Evolutionary conservation across 2,113 vertebrate genomes (phyloP).

Genomic region (Callionymus lyra): DNA sequence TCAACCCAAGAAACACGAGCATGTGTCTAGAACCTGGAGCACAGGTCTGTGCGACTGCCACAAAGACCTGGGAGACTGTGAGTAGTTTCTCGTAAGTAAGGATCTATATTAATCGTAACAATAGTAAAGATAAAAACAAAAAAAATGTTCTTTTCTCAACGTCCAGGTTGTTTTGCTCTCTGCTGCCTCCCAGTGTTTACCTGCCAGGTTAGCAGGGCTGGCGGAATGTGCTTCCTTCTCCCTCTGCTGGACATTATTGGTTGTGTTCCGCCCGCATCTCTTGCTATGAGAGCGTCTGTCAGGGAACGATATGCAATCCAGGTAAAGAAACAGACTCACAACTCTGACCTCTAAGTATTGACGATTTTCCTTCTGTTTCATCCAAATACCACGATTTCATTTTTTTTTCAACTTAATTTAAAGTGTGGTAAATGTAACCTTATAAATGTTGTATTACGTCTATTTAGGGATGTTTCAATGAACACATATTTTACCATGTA

Average conservation of each 20-base stretch:
- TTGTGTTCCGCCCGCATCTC: slow-evolving; percentile 54
- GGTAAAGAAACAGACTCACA: no score
- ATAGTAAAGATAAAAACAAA: no score
- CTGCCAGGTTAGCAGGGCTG: slow-evolving; percentile 52
- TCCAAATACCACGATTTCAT: no score
- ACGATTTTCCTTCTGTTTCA: no score
- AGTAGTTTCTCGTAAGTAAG: slow-evolving; percentile 12
- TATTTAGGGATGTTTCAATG: no score
- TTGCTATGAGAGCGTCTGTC: slow-evolving; percentile 61
- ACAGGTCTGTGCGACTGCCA: slow-evolving; percentile 64
- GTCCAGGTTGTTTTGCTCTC: slow-evolving; percentile 59
- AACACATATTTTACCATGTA: no score
- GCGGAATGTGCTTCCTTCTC: slow-evolving; percentile 50
- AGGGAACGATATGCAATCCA: slow-evolving; percentile 56
- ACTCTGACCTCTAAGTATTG: no score
- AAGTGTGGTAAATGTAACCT: no score
- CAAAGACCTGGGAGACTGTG: slow-evolving; percentile 59
- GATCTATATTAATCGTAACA: not conserved
- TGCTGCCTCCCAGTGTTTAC: slow-evolving; percentile 68
- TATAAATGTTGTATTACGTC: no score
- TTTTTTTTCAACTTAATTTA: no score
- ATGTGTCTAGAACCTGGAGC: slow-evolving; percentile 45
- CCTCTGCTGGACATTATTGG: slow-evolving; percentile 59
- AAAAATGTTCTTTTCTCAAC: slow-evolving; percentile 10
- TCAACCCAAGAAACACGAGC: slow-evolving; percentile 27